Conservation (phyloP, 2,113 vertebrate species). For the Herpailurus yagouaroundi region DNA sequence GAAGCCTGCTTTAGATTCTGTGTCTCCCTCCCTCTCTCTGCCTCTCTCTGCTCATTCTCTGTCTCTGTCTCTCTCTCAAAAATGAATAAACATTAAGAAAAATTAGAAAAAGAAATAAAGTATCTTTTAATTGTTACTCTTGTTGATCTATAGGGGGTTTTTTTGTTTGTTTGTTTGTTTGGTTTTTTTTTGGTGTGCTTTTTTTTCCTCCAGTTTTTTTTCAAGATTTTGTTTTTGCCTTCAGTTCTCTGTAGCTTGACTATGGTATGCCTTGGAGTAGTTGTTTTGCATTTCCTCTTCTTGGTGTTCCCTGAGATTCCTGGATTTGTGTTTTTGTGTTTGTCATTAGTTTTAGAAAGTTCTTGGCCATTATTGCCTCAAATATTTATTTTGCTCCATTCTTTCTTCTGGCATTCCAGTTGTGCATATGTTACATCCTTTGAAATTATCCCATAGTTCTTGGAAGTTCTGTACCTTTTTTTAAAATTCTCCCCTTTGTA, state of each 20-base stretch:
- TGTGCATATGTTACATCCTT: not conserved
- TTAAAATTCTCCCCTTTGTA: not conserved
- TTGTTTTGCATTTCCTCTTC: not conserved
- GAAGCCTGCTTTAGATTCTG: too few species aligned
- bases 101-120: too few species aligned
- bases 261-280: not conserved
- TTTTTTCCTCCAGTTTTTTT: not conserved
- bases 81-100: too few species aligned
- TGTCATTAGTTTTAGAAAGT: not conserved
- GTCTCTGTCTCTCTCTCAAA: too few species aligned
- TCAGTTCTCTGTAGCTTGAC: not conserved
- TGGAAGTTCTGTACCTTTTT: not conserved
- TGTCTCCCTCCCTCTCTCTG: too few species aligned
- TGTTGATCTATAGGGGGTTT: not conserved
- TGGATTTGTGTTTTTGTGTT: not conserved
- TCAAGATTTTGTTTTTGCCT: not conserved
- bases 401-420: not conserved
- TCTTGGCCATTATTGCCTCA: not conserved
- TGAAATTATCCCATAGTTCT: not conserved
- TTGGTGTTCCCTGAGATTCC: not conserved
- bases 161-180: too few species aligned
- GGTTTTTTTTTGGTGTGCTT: not conserved
- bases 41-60: too few species aligned
- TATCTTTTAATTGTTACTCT: not conserved
- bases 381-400: not conserved